Evolutionary conservation across 2,888 invertebrate species (phyloP).

Genomic region (Cremastinae sp.): DNA sequence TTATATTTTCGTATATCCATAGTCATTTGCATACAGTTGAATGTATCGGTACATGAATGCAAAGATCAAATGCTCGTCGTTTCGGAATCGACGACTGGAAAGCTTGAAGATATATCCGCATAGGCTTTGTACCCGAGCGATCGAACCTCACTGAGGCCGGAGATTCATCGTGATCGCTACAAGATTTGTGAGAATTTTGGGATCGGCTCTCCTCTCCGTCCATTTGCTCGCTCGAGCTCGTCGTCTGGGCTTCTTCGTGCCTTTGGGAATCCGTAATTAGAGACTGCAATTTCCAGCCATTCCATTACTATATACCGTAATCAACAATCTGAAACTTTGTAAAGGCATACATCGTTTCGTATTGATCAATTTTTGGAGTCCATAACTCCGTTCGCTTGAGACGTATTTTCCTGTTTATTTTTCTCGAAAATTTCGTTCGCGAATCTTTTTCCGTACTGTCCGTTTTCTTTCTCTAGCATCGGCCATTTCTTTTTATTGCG

Average conservation of each 20-base stretch:
- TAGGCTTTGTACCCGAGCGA: constrained; percentile 15
- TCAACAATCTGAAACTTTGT: constrained; percentile 8
- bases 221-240: too few relatives aligned
- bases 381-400: constrained; percentile 36
- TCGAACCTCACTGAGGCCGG: constrained; percentile 37
- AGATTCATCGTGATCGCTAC: constrained; percentile 49
- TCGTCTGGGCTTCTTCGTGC: constrained; percentile 5
- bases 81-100: constrained; percentile 10
- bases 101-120: constrained; percentile 1
- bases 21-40: too few relatives aligned
- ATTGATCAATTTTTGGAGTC: constrained; percentile 18
- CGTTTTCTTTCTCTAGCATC: background rate
- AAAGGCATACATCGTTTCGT: background rate
- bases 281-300: constrained; percentile 30
- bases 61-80: constrained; percentile 30
- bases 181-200: constrained; percentile 39
- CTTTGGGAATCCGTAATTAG: constrained; percentile 41
- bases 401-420: background rate
- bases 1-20: too few relatives aligned
- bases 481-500: constrained; percentile 25
- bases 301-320: background rate
- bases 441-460: background rate
- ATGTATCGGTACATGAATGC: too few relatives aligned
- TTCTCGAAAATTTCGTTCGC: background rate
- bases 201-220: constrained; percentile 3